These are phyloP conservation scores for Pteruthius melanotis DNA, from an alignment of 2,113 vertebrate species.

Conservation along the genomic window DNA sequence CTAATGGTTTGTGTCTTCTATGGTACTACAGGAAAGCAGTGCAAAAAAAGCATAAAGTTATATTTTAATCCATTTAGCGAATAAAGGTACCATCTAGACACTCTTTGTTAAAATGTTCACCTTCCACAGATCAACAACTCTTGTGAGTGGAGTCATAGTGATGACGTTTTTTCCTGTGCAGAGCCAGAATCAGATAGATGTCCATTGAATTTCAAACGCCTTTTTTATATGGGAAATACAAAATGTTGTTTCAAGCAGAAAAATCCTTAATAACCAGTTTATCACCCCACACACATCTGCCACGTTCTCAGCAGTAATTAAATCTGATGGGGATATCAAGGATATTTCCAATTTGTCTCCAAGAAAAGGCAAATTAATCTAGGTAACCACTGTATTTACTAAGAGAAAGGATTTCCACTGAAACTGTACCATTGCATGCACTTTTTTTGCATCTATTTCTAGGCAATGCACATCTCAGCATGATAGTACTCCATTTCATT, in stretches of 20 bases:
- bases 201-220: neutral
- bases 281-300: neutral
- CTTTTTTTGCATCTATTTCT: accelerated
- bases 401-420: neutral
- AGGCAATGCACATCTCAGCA: neutral
- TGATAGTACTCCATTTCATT: neutral
- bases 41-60: neutral
- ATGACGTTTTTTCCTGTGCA: neutral
- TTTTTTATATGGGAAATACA: neutral
- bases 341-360: neutral
- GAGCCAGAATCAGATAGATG: neutral
- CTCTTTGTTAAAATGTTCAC: neutral
- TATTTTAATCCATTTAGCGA: neutral
- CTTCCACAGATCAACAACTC: neutral
- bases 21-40: neutral
- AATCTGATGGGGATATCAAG: neutral
- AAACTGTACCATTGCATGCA: neutral
- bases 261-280: neutral
- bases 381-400: neutral
- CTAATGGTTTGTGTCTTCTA: neutral
- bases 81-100: neutral
- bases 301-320: neutral
- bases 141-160: neutral
- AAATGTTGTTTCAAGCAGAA: neutral
- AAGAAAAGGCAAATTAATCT: neutral